Percentiles rank a stretch among this genome's conserved stretches.
phyloP scores from a whole-genome alignment of 2,888 invertebrate species.

The Odontomyia ornata region DNA sequence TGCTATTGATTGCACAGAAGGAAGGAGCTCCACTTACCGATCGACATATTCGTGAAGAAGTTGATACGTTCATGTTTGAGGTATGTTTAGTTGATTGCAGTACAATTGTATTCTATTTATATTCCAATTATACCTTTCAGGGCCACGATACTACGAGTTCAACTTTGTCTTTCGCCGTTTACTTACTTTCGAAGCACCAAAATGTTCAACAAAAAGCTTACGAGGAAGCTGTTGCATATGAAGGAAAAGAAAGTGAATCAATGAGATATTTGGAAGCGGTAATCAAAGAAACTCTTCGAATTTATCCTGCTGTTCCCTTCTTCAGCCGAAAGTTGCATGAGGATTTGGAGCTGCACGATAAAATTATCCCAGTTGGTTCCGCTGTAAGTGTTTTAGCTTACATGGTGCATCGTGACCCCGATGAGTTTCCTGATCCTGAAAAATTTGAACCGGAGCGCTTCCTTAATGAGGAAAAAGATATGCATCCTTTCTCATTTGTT shows the following conservation, averaged over 20 bases:
- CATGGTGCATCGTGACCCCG: slow-evolving; percentile 65
- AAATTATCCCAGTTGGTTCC: slow-evolving; percentile 62
- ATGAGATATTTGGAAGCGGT: slow-evolving; percentile 69
- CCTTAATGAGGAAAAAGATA: slow-evolving; percentile 52
- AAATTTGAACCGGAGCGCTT: slow-evolving; percentile 60
- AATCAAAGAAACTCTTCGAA: slow-evolving; percentile 68
- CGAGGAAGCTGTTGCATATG: slow-evolving; percentile 62
- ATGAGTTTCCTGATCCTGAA: slow-evolving; percentile 65
- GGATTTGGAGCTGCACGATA: slow-evolving; percentile 63
- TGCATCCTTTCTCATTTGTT: slow-evolving; percentile 61
- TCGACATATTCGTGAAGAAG: slow-evolving; percentile 67
- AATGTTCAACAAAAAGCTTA: slow-evolving; percentile 64
- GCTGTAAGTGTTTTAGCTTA: slow-evolving; percentile 61
- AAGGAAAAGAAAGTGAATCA: slow-evolving; percentile 60
- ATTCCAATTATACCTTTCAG: slow-evolving; percentile 50
- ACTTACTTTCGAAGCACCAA: slow-evolving; percentile 65
- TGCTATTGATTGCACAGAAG: slow-evolving; percentile 65
- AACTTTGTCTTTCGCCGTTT: slow-evolving; percentile 67
- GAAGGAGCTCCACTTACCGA: slow-evolving; percentile 63
- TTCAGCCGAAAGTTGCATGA: slow-evolving; percentile 64
- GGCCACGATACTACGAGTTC: slow-evolving; percentile 69
- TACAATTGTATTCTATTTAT: neutral
- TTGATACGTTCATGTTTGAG: slow-evolving; percentile 70
- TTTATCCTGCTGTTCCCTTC: slow-evolving; percentile 68
- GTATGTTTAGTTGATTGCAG: slow-evolving; percentile 10